Evolutionary conservation across 2,113 vertebrate genomes (phyloP).

Genomic region (Scomber colias): DNA sequence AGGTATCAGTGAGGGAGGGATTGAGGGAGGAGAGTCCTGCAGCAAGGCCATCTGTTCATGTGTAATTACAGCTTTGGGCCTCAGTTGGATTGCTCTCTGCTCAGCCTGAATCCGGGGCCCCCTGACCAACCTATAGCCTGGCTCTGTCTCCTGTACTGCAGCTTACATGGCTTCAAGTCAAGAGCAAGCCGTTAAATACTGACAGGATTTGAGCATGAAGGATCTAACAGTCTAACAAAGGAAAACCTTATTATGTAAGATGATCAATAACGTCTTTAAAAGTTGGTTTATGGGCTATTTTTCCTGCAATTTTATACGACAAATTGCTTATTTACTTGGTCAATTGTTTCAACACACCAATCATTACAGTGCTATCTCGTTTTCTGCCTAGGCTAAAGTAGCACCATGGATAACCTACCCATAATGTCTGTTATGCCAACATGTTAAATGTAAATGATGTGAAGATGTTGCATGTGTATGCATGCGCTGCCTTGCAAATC

Average conservation of each 20-base stretch:
- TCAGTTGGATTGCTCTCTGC: conserved; percentile 50
- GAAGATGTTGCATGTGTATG: conserved; percentile 12
- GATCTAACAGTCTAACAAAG: no score
- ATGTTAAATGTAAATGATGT: conserved; percentile 36
- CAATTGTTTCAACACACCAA: neutral
- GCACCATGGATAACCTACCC: neutral
- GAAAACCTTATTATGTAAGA: conserved; percentile 21
- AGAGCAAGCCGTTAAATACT: conserved; percentile 40
- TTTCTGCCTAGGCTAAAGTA: conserved; percentile 8
- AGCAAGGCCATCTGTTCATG: conserved; percentile 74
- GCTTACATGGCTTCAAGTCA: conserved; percentile 44
- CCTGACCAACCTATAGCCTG: conserved; percentile 59
- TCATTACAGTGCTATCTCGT: conserved; percentile 4
- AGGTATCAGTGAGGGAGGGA: conserved; percentile 36
- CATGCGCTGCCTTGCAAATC: conserved; percentile 27
- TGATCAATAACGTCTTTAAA: conserved; percentile 2
- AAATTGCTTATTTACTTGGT: conserved; percentile 21
- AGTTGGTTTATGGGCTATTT: conserved; percentile 14
- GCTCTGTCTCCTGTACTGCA: conserved; percentile 29
- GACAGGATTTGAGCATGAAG: conserved; percentile 18
- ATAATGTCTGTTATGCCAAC: conserved; percentile 36
- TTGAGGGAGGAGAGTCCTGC: conserved; percentile 50
- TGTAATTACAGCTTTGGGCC: conserved; percentile 74
- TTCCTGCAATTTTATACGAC: neutral
- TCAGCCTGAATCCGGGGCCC: conserved; percentile 45